Conservation (phyloP, 2,888 invertebrate genomes). For the Sclerodermus sp. region DNA sequence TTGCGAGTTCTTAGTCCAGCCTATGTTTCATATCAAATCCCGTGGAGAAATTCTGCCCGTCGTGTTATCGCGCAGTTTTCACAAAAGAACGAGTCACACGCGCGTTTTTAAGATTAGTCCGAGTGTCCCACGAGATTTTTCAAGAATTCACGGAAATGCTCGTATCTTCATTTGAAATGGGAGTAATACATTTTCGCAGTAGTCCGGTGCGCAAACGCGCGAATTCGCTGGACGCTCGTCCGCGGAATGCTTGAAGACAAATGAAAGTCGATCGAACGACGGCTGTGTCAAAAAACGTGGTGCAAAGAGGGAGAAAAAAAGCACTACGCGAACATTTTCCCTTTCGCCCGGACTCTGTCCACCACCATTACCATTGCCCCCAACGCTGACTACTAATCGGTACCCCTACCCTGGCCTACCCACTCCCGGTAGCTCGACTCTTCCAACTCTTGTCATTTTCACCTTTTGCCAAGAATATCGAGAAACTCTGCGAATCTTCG, state of each 20-base stretch:
- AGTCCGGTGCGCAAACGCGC: constrained; percentile 18
- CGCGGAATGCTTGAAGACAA: constrained; percentile 49
- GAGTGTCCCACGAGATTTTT: constrained; percentile 9
- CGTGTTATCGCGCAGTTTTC: too few species aligned
- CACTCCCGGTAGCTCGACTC: too few species aligned
- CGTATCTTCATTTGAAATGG: too few species aligned
- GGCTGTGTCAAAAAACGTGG: constrained; percentile 49
- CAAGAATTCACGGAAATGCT: neutral
- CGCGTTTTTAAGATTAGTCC: too few species aligned
- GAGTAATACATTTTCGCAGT: constrained; percentile 27
- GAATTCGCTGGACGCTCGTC: constrained; percentile 30
- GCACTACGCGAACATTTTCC: constrained; percentile 48
- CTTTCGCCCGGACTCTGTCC: constrained; percentile 46
- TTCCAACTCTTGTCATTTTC: too few species aligned
- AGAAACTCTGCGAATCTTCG: too few species aligned
- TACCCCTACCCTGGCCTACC: constrained; percentile 13
- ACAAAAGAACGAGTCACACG: too few species aligned
- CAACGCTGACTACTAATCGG: constrained; percentile 5
- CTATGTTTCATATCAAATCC: constrained; percentile 27
- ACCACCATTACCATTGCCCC: too few species aligned
- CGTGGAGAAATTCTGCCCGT: constrained; percentile 5
- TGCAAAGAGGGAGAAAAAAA: constrained; percentile 43
- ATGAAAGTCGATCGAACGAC: constrained; percentile 50
- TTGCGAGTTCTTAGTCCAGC: constrained; percentile 27
- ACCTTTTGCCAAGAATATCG: too few species aligned